Base-by-base conservation (phyloP, 2,797 vertebrate genomes). In the Melanotaenia maccullochi region DNA sequence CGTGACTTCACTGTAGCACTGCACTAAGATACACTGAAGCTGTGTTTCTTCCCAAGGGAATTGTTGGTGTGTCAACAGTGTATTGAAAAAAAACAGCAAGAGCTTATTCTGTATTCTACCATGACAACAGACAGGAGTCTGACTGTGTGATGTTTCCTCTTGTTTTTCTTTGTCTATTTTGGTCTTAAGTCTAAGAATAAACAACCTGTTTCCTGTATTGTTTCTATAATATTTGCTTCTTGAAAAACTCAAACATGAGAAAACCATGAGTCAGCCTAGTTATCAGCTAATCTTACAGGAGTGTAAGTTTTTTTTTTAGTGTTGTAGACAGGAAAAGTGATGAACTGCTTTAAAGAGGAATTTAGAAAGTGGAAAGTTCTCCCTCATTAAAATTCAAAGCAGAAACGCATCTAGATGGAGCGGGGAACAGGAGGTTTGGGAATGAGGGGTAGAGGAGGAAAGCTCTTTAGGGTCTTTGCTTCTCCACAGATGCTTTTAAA, bases 161-260 rank as follows among this genome's bases (percentile, higher is more conserved):
- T 76, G 42, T 75, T 89, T 79, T 52, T 62, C 76, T 80, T 79
- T 58, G 60, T 82, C 74, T 84, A 57, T 86, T 89, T 88, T 76
- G 73, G 69, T 87, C 71, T 76, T 70, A 60, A 82, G 84, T 79
- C 71, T 79, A 82, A 82, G 76, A 92, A 92, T 89, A 90, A 90
- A 90, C 22, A 56, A n/a, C 20, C 42, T 36, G 25, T 76, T 86
- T 87, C 49, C 67, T 71, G 75, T 28, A 77, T 62, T 44, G 30
- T 51, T 62, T 36, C 60, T 64, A 18, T 33, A n/a, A 60, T 58
- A 54, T 67, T 73, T 57, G 54, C 76, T 30, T 68, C 7, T 60
- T 57, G 60, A 18, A 69, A 67, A 71, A 56, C 51, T 60, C 24
- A 55, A 60, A 61, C 20, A 25, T 14, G 25, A 61, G 33, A 75